Evolutionary conservation across 2,888 invertebrate species (phyloP).

Genomic region (Polietes domitor): DNA sequence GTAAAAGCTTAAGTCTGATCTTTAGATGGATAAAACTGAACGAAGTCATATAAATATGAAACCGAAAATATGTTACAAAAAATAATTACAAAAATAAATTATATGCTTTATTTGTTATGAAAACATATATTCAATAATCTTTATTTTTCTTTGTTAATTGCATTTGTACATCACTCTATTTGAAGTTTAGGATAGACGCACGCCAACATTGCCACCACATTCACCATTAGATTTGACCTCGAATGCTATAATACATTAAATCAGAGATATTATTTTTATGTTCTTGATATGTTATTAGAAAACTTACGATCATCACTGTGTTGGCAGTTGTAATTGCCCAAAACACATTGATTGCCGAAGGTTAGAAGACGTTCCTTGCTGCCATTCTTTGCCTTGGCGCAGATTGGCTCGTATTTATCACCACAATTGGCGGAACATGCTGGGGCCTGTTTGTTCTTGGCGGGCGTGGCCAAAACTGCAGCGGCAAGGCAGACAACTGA

Average conservation of each 20-base stretch:
- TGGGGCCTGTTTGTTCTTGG: constrained; percentile 71
- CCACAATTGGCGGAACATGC: constrained; percentile 73
- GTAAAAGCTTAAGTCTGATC: constrained; percentile 59
- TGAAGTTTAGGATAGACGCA: constrained; percentile 76
- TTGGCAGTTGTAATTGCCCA: constrained; percentile 79
- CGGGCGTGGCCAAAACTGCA: constrained; percentile 73
- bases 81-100: constrained; percentile 50
- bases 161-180: neutral
- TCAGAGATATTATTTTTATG: constrained; percentile 14
- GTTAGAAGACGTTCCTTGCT: constrained; percentile 77
- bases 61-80: constrained; percentile 16
- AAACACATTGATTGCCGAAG: constrained; percentile 78
- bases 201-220: constrained; percentile 78
- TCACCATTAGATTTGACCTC: constrained; percentile 76
- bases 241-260: constrained; percentile 71
- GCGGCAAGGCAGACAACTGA: constrained; percentile 74
- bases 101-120: constrained; percentile 62
- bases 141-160: constrained; percentile 22
- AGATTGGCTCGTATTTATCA: constrained; percentile 75
- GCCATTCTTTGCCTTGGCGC: constrained; percentile 75
- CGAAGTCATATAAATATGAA: constrained; percentile 12
- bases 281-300: constrained; percentile 3
- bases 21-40: constrained; percentile 42
- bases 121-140: constrained; percentile 23
- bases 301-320: constrained; percentile 77